A percentile compares a stretch with the other conserved stretches of the same genome.
phyloP scores from a whole-genome alignment of 2,113 vertebrate genomes.

The Pelobates fuscus region DNA sequence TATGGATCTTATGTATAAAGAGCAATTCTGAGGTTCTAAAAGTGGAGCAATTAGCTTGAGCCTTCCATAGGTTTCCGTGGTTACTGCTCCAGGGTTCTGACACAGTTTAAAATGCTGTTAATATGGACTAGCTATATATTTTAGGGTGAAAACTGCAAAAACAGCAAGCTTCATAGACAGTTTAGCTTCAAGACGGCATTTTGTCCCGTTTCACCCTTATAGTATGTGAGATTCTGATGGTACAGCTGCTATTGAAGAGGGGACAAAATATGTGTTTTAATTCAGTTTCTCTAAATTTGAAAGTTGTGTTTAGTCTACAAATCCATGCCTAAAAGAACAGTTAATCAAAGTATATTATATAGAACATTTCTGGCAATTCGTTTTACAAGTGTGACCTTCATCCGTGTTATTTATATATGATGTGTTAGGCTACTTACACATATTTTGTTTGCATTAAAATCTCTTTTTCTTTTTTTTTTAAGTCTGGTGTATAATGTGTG shows the following conservation, averaged over 20 bases:
- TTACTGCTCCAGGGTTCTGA: too few relatives aligned
- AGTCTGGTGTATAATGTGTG: constrained; percentile 2
- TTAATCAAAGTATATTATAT: constrained; percentile 13
- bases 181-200: not conserved
- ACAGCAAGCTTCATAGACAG: too few relatives aligned
- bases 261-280: constrained; percentile 1
- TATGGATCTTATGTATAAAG: too few relatives aligned
- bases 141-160: too few relatives aligned
- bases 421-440: constrained; percentile 25
- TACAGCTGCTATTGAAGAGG: constrained; percentile 9
- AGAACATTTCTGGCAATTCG: not conserved
- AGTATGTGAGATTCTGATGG: not conserved
- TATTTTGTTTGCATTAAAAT: constrained; percentile 4
- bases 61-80: too few relatives aligned
- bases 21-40: too few relatives aligned
- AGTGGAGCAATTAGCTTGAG: too few relatives aligned
- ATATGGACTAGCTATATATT: too few relatives aligned
- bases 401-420: constrained; percentile 21
- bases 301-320: constrained; percentile 30
- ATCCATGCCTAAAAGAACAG: not conserved
- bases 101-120: too few relatives aligned
- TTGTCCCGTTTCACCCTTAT: too few relatives aligned
- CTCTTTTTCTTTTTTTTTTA: not conserved
- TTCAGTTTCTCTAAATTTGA: constrained; percentile 1
- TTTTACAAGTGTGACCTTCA: constrained; percentile 11